Evolutionary conservation across 2,888 invertebrate genomes (phyloP).

Genomic region (Drosophila peninsularis): DNA sequence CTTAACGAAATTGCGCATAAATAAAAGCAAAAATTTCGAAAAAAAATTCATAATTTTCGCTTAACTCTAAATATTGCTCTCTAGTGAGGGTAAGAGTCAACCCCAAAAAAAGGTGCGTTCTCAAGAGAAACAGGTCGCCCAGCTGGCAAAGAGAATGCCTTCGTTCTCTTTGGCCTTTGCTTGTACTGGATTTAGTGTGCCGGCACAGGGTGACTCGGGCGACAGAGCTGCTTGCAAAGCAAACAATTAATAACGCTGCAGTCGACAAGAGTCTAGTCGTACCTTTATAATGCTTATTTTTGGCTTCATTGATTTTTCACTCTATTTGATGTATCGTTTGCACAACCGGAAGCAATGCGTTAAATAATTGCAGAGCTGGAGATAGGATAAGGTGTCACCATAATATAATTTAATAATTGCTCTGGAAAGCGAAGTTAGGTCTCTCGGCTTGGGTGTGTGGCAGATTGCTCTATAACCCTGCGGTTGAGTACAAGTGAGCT

Average conservation of each 20-base stretch:
- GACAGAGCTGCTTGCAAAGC: background rate
- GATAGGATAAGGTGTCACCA: too few relatives aligned
- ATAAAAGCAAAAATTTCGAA: background rate
- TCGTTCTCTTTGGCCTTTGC: slow-evolving; percentile 33
- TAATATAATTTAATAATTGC: too few relatives aligned
- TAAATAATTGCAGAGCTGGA: background rate
- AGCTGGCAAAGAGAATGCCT: slow-evolving; percentile 30
- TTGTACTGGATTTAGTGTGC: background rate
- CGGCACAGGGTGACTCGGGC: slow-evolving; percentile 14
- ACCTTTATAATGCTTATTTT: background rate
- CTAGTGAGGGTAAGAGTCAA: background rate
- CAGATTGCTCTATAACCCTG: too few relatives aligned
- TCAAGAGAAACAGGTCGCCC: slow-evolving; percentile 6
- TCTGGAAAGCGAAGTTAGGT: too few relatives aligned
- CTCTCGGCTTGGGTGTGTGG: too few relatives aligned
- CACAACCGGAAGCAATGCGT: background rate
- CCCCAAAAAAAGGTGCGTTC: background rate
- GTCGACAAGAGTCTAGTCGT: background rate
- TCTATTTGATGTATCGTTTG: background rate
- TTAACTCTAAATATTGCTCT: background rate
- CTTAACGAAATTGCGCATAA: too few relatives aligned
- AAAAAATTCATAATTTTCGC: background rate
- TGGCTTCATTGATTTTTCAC: background rate
- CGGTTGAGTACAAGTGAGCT: too few relatives aligned
- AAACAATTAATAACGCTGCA: background rate